Conservation (phyloP, 2,113 vertebrate genomes). For the Anoplopoma fimbria region DNA sequence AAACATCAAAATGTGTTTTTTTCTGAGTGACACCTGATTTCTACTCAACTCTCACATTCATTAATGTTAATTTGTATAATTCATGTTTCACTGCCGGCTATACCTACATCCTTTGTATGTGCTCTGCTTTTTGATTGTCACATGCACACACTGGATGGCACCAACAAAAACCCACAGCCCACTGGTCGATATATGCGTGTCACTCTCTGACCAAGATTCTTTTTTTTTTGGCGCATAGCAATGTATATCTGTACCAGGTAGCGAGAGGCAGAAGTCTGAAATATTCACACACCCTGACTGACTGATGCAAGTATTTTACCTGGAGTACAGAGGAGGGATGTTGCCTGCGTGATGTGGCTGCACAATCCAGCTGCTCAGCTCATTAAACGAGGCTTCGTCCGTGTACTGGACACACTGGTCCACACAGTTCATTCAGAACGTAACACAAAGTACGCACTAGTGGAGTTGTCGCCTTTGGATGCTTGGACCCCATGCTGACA, state of each 20-base stretch:
- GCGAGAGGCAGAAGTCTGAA: constrained; percentile 55
- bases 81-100: constrained; percentile 15
- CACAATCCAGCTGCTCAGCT: constrained; percentile 30
- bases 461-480: constrained; percentile 17
- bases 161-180: constrained; percentile 22
- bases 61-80: constrained; percentile 22
- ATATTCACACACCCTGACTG: constrained; percentile 53
- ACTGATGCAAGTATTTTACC: constrained; percentile 52
- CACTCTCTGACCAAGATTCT: constrained; percentile 47
- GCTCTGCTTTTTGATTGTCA: constrained; percentile 36
- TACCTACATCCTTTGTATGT: constrained; percentile 12
- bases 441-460: not conserved
- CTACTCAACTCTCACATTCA: constrained; percentile 6
- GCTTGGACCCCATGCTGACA: not conserved
- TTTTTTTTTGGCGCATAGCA: constrained; percentile 42
- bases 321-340: constrained; percentile 35
- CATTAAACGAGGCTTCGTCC: constrained; percentile 44
- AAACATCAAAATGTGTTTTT: not conserved
- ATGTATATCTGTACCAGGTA: constrained; percentile 43
- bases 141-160: constrained; percentile 14
- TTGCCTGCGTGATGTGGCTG: constrained; percentile 47
- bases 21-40: constrained; percentile 41
- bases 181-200: not conserved
- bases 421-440: constrained; percentile 20
- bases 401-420: not conserved